Evolutionary conservation across 2,888 invertebrate species (phyloP).

Genomic region (Phoenoteleia sp.): DNA sequence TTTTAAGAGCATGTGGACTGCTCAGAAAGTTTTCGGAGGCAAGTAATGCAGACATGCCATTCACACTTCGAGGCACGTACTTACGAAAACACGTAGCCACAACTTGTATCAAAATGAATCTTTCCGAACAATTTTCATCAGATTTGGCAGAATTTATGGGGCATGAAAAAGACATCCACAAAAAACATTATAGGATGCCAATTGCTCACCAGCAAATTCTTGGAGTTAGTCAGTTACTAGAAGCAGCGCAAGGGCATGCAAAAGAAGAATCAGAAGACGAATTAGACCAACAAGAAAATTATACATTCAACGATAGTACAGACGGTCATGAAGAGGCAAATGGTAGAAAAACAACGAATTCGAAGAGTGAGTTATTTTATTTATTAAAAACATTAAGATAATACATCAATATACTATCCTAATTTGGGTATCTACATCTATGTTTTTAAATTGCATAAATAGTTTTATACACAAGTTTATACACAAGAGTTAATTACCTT

Average conservation of each 20-base stretch:
- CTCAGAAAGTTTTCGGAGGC: conserved; percentile 19
- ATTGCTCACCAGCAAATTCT: conserved; percentile 23
- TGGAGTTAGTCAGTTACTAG: conserved; percentile 1
- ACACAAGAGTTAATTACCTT: too few species aligned
- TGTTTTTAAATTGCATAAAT: too few species aligned
- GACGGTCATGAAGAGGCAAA: too few species aligned
- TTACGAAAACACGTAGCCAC: conserved; percentile 43
- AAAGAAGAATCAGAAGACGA: background rate
- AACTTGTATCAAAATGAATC: conserved; percentile 30
- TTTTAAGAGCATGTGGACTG: conserved; percentile 16
- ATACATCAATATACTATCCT: too few species aligned
- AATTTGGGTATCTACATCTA: too few species aligned
- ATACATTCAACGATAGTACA: too few species aligned
- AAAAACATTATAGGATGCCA: conserved; percentile 9
- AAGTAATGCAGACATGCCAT: conserved; percentile 18
- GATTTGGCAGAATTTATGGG: conserved; percentile 49
- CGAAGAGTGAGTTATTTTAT: too few species aligned
- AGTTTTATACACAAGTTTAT: too few species aligned
- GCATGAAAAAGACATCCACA: conserved; percentile 11
- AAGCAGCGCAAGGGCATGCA: background rate
- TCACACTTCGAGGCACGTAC: conserved; percentile 19
- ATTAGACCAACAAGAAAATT: background rate
- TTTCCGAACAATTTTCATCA: conserved; percentile 6
- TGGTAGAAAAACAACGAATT: too few species aligned
- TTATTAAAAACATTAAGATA: too few species aligned